Conservation (phyloP, 2,797 vertebrate species). For the Sciurus vulgaris region DNA sequence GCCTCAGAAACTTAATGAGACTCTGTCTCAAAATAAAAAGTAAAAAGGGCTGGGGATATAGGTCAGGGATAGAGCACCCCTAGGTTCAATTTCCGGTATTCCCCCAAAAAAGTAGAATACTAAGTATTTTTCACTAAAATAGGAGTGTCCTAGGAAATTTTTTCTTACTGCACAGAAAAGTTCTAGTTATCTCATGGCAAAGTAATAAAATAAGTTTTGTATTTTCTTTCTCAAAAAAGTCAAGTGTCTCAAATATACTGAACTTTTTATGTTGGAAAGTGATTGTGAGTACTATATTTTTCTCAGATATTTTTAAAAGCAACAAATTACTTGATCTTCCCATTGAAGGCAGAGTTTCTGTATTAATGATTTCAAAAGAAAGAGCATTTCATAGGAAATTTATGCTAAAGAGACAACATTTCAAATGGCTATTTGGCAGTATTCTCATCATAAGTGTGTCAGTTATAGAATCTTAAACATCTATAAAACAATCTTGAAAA, state of each 20-base stretch:
- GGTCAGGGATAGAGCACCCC: neutral
- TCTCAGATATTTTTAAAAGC: conserved; percentile 45
- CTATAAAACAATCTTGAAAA: neutral
- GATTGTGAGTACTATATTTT: neutral
- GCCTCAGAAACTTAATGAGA: neutral
- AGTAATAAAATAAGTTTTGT: neutral
- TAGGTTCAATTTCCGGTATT: neutral
- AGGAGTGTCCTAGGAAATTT: neutral
- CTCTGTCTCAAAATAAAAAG: neutral
- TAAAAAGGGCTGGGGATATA: neutral
- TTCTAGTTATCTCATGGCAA: neutral
- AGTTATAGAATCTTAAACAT: neutral
- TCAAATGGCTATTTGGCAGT: neutral
- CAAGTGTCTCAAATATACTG: neutral
- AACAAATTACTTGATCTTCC: neutral
- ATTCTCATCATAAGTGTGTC: neutral
- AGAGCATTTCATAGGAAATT: neutral
- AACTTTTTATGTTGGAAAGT: conserved; percentile 3
- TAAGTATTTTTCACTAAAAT: neutral
- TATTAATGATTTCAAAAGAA: neutral
- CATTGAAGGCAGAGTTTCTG: neutral
- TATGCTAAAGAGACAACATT: neutral
- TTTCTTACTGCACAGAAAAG: neutral
- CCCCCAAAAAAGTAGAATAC: neutral
- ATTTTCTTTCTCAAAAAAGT: conserved; percentile 28